phyloP scores from a whole-genome alignment of 2,113 vertebrate genomes.

The Elephantulus edwardii region DNA sequence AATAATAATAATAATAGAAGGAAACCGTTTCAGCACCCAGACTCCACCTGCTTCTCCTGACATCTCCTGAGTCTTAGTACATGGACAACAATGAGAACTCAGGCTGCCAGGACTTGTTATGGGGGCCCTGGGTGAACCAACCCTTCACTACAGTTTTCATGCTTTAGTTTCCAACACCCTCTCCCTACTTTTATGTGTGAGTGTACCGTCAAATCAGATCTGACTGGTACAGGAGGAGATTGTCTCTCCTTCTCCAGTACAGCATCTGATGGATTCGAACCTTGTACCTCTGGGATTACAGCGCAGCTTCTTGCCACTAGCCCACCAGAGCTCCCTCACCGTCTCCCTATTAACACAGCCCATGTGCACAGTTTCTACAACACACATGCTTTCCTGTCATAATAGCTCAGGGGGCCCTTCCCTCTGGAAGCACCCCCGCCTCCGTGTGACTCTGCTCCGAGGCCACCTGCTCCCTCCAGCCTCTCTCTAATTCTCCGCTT shows the following conservation, averaged over 20 bases:
- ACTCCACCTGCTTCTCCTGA: background rate
- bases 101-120: background rate
- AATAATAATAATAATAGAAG: too few relatives aligned
- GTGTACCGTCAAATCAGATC: too few relatives aligned
- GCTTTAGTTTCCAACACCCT: background rate
- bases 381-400: background rate
- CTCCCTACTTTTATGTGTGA: too few relatives aligned
- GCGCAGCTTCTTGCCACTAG: too few relatives aligned
- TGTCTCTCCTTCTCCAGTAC: too few relatives aligned
- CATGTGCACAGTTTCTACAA: background rate
- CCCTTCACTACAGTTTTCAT: fast-evolving
- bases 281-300: too few relatives aligned
- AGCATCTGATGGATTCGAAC: too few relatives aligned
- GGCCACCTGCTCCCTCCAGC: background rate
- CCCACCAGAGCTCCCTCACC: too few relatives aligned
- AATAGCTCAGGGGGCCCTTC: background rate
- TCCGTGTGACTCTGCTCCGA: background rate
- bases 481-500: background rate
- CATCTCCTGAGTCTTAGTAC: too few relatives aligned
- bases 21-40: background rate
- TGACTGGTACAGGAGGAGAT: too few relatives aligned
- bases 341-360: fast-evolving
- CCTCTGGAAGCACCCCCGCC: background rate
- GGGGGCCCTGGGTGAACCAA: background rate
- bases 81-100: background rate